A percentile compares a stretch with the other conserved stretches of the same genome.
These are phyloP conservation scores for Ennomos fuscantarius DNA, from an alignment of 2,888 invertebrate genomes.

Conservation along the genomic window DNA sequence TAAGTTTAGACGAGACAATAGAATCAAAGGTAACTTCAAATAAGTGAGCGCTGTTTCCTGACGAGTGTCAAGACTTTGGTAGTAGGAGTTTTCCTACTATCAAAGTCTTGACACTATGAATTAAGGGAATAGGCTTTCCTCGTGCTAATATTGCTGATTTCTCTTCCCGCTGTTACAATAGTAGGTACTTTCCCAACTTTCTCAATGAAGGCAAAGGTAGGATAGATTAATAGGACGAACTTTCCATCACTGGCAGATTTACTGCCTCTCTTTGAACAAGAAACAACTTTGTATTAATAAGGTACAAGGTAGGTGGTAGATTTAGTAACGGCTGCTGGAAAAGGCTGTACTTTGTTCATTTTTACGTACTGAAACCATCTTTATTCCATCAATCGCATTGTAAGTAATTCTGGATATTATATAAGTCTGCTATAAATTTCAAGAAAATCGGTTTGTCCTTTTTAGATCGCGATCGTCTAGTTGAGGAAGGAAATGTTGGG, in stretches of 20 bases:
- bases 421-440: too few relatives aligned
- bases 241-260: constrained; percentile 35
- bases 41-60: too few relatives aligned
- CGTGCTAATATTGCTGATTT: constrained; percentile 30
- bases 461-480: too few relatives aligned
- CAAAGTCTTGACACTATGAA: constrained; percentile 1
- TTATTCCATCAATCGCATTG: too few relatives aligned
- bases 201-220: constrained; percentile 16
- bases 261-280: constrained; percentile 22
- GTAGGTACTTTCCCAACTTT: constrained; percentile 25
- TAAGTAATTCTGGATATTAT: too few relatives aligned
- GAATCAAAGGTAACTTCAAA: neutral
- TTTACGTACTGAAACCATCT: too few relatives aligned
- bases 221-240: constrained; percentile 32
- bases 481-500: too few relatives aligned
- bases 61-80: too few relatives aligned
- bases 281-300: constrained; percentile 5
- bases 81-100: too few relatives aligned
- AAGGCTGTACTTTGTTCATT: too few relatives aligned
- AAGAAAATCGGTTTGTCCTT: too few relatives aligned
- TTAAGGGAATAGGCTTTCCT: constrained; percentile 2
- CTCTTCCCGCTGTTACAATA: constrained; percentile 23
- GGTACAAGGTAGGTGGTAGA: constrained; percentile 10
- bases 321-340: too few relatives aligned
- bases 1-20: constrained; percentile 17